Evolutionary conservation across 2,113 vertebrate genomes (phyloP).

Genomic region (Clarias magur): DNA sequence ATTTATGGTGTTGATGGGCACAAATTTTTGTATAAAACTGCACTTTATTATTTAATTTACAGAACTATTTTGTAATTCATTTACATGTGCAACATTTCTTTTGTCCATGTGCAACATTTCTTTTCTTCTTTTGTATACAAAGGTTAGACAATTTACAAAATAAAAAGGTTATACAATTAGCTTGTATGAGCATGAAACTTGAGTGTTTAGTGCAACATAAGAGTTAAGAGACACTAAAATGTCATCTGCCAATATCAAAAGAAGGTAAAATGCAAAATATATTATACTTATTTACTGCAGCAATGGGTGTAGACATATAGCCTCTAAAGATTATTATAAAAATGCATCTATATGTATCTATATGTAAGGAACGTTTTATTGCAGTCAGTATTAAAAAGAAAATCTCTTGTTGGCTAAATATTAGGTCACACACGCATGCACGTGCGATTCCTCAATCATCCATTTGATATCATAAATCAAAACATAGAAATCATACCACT

Average conservation of each 20-base stretch:
- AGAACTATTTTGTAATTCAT: too few species aligned
- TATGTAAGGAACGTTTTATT: neutral
- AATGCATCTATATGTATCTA: neutral
- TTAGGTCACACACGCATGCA: neutral
- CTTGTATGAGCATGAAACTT: neutral
- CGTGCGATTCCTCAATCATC: neutral
- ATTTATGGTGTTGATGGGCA: too few species aligned
- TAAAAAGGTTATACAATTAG: neutral
- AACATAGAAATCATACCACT: neutral
- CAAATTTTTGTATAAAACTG: too few species aligned
- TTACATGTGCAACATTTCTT: too few species aligned
- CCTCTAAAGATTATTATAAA: neutral
- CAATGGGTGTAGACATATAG: too few species aligned
- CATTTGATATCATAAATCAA: neutral
- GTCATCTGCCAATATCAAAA: neutral
- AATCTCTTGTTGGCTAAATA: neutral
- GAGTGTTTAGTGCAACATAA: neutral
- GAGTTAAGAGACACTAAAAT: too few species aligned
- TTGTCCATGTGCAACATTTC: too few species aligned
- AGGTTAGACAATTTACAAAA: too few species aligned
- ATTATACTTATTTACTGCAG: too few species aligned
- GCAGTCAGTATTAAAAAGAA: neutral
- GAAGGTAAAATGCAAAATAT: neutral
- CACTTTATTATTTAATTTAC: too few species aligned
- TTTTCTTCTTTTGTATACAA: too few species aligned